Evolutionary conservation across 2,113 vertebrate genomes (phyloP).

Genomic region (Aegotheles bennettii): DNA sequence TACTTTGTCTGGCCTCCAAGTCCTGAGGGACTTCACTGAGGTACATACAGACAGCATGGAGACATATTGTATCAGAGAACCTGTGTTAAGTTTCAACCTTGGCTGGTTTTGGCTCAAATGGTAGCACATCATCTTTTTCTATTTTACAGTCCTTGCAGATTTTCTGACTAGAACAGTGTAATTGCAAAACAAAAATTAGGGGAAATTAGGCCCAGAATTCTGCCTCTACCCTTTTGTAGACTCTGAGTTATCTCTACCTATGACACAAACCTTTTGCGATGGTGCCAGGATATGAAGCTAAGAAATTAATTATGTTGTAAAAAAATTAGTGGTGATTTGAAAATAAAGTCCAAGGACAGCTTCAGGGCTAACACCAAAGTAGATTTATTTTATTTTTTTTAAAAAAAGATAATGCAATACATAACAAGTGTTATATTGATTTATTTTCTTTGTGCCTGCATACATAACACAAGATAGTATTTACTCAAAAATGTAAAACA

Average conservation of each 20-base stretch:
- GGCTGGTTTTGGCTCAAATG: not conserved
- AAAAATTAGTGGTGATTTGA: not conserved
- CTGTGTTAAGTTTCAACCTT: fast-evolving
- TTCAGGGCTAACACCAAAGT: not conserved
- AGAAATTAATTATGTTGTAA: not conserved
- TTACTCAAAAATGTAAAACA: not conserved
- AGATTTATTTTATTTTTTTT: not conserved
- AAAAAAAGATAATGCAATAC: not conserved
- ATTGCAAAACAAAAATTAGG: not conserved
- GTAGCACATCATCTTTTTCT: not conserved
- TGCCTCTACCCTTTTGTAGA: not conserved
- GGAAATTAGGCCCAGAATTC: not conserved
- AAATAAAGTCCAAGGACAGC: not conserved
- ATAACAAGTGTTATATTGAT: not conserved
- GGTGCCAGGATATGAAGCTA: not conserved
- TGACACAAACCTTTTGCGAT: not conserved
- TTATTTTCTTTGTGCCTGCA: not conserved
- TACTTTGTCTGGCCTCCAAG: not conserved
- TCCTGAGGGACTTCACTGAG: not conserved
- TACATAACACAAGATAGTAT: not conserved
- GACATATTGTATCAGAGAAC: not conserved
- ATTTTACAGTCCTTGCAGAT: not conserved
- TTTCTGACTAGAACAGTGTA: not conserved
- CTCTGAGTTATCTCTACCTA: not conserved
- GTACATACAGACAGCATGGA: not conserved